A percentile compares a stretch with the other conserved stretches of the same genome.
phyloP scores from a whole-genome alignment of 2,797 vertebrate species.

The Kryptopterus vitreolus region DNA sequence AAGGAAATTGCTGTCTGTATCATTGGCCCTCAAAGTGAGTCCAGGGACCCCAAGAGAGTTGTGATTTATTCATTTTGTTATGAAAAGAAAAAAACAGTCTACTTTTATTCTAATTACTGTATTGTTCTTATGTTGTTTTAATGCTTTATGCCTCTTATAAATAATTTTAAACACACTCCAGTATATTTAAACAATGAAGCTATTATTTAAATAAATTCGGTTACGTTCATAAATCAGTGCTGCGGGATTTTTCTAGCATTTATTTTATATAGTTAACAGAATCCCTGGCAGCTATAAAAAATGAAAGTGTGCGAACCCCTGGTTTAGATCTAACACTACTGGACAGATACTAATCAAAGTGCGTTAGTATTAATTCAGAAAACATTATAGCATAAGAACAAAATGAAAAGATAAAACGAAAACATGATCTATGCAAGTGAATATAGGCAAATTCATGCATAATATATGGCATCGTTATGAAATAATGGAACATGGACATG shows the following conservation, averaged over 20 bases:
- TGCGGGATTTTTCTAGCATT: not conserved
- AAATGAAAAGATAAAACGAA: not conserved
- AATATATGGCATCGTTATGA: not conserved
- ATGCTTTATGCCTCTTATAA: not conserved
- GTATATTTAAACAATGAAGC: not conserved
- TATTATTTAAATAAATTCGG: not conserved
- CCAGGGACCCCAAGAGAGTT: not conserved
- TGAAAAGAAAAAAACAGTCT: not conserved
- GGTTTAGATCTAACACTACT: not conserved
- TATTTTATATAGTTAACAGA: not conserved
- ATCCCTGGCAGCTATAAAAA: not conserved
- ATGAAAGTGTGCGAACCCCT: not conserved
- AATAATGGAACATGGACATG: not conserved
- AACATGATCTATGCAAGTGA: constrained; percentile 16
- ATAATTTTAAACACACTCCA: not conserved
- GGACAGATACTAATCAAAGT: not conserved
- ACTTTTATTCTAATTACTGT: not conserved
- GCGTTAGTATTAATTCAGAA: not conserved
- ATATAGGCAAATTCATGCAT: not conserved
- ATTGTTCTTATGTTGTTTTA: not conserved
- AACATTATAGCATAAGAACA: not conserved
- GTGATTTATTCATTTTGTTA: not conserved
- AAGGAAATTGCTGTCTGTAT: not conserved
- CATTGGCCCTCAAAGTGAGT: not conserved
- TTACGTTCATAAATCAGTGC: not conserved